phyloP scores from a whole-genome alignment of 2,888 invertebrate species.

The Melikaiella ostensackeni region DNA sequence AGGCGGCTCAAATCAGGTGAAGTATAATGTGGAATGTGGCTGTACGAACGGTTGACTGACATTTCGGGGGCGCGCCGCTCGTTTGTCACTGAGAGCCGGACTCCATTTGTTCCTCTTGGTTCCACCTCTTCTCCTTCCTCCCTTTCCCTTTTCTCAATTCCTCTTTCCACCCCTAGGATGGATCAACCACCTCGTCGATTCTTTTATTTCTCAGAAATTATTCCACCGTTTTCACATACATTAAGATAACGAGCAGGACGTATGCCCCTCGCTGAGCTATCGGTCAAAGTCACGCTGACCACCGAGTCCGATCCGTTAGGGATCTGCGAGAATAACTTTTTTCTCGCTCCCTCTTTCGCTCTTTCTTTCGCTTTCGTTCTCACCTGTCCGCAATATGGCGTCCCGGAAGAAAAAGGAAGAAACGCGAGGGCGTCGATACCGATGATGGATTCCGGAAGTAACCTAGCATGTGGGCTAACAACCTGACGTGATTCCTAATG shows the following conservation, averaged over 20 bases:
- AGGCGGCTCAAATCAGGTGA: conserved; percentile 64
- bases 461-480: conserved; percentile 22
- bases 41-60: conserved; percentile 68
- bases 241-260: conserved; percentile 63
- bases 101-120: conserved; percentile 51
- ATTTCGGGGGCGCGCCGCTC: conserved; percentile 73
- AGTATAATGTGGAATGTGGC: conserved; percentile 67
- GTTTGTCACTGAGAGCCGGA: conserved; percentile 70
- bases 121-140: conserved; percentile 15
- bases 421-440: conserved; percentile 26
- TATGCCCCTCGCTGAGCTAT: conserved; percentile 63
- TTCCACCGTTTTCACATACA: conserved; percentile 61
- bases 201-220: conserved; percentile 55
- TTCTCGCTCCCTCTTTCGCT: conserved; percentile 40
- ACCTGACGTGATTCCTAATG: conserved; percentile 28
- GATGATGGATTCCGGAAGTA: conserved; percentile 30
- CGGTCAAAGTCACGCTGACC: conserved; percentile 69
- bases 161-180: not conserved
- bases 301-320: conserved; percentile 27
- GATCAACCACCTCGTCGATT: conserved; percentile 37
- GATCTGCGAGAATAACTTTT: conserved; percentile 42
- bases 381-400: conserved; percentile 31
- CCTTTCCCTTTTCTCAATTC: conserved; percentile 5
- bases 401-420: conserved; percentile 31
- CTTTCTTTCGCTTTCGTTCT: conserved; percentile 19